Conservation (phyloP, 2,113 vertebrate genomes). For the Micronycteris hirsuta region DNA sequence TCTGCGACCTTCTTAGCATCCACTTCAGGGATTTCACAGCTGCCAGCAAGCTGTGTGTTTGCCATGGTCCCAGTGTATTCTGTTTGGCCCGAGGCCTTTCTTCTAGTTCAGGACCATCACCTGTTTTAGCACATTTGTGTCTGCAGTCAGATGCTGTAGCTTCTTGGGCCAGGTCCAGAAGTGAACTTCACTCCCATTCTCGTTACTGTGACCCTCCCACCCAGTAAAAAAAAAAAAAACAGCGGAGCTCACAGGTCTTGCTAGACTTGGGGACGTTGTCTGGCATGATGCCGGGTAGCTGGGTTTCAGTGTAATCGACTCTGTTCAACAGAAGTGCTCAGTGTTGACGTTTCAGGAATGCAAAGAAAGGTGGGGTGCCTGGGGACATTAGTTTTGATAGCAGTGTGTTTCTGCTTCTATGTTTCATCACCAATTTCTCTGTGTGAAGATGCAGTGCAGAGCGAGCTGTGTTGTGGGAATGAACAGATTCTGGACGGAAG, state of each 20-base stretch:
- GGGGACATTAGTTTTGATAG: background rate
- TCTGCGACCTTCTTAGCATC: background rate
- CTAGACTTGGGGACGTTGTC: background rate
- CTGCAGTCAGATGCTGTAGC: background rate
- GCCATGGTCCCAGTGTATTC: rapidly evolving
- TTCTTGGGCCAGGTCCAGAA: background rate
- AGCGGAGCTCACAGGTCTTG: background rate
- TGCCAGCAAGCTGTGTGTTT: background rate
- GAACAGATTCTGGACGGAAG: background rate
- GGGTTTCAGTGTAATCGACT: background rate
- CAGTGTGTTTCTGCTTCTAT: background rate
- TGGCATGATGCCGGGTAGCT: background rate
- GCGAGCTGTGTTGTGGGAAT: background rate
- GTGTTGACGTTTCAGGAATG: background rate
- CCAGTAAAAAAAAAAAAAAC: background rate
- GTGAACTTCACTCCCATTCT: background rate
- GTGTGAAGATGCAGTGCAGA: background rate
- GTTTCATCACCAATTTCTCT: background rate
- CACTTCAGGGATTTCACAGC: background rate
- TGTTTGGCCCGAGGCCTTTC: background rate
- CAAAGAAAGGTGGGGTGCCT: background rate
- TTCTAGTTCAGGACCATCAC: background rate
- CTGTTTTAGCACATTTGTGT: background rate
- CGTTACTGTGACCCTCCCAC: background rate
- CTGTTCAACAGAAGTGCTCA: background rate